Evolutionary conservation across 2,797 vertebrate species (phyloP), one percentile per base, ranked within the genome.

Genomic region (Coluber constrictor): DNA sequence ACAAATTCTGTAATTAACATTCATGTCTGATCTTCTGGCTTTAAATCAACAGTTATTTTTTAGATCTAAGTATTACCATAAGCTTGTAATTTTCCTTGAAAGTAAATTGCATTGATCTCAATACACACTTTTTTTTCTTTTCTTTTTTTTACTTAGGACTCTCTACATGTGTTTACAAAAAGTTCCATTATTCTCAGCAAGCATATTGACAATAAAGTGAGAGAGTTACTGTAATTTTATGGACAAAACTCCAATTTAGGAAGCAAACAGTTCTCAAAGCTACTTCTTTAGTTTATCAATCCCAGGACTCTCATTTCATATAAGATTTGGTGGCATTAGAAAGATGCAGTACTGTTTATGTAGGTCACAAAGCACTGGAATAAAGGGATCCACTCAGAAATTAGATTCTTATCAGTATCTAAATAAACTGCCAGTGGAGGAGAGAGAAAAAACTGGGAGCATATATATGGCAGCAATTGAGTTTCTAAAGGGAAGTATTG

Each of bases 381-480:
- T 0, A 0, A 74, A 95, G 86, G 93, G 87, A 90, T 92, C 0
- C 0, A 90, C 51, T 87, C 79, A 94, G 86, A 94, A 95, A 94
- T 94, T 74, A 88, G 87, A 93, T 94, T 95, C 93, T 94, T 91
- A 95, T 56, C 23, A 1, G 43, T 90, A 23, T 1, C 90, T 87
- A 88, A 93, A 91, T 86, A 92, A 95, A 94, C 0, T n/a, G 25
- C 56, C 90, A 88, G 15, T 1, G 25, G n/a, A 43, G 15, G 54
- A 56, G 56, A 13, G 55, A 13, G 13, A 1, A 5, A 32, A 18
- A 88, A 20, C n/a, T 11, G 6, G 27, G 91, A 47, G 23, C 43
- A 83, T 83, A 93, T 94, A 93, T 86, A 94, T 92, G 55, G 93
- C 95, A 90, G 66, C 93, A 92, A 51, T 94, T 90, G 86, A 90